Evolutionary conservation across 2,113 vertebrate genomes (phyloP), one percentile per base, ranked within the genome.

Genomic region (Erythrocebus patas): DNA sequence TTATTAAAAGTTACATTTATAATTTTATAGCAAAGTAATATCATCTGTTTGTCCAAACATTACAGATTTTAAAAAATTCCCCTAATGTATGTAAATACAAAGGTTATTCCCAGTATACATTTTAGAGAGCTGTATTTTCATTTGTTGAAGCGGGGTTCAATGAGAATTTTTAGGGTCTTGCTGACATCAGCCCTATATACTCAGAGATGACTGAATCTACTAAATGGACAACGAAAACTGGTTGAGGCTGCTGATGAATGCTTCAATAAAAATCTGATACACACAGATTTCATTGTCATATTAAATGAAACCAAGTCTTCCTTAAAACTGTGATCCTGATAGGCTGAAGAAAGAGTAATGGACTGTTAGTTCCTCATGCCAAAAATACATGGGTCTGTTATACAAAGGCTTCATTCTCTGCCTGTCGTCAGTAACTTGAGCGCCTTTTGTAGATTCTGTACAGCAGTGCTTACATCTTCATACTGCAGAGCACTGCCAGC

Each of bases 401-500:
- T 86, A 99, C 98, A 98, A 98, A 98, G 98, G 97, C 92, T 80
- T 99, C 99, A 99, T 99, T 99, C 99, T 99, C 99, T 99, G 97
- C 99, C 99, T 0, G 99, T 99, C 61, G 99, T 99, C 91, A 99
- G 99, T 57, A 99, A 99, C 97, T 99, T 99, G 95, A 99, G 99
- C 80, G 99, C 99, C 95, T 99, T 99, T 98, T 99, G 99, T n/a
- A 99, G 99, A 98, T 99, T 99, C 98, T 99, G 99, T 57, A 99
- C 97, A 48, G 99, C 99, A 38, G 99, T 99, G 98, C 93, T 95
- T 27, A 99, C 99, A 97, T 99, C 99, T 98, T 99, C 99, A 59
- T 99, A 99, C 50, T 99, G 99, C 98, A 99, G 99, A 2, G 99
- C 99, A 85, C 99, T 99, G 98, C 99, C 99, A 0, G 99, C 99